Percentiles rank a stretch among this genome's conserved stretches.
These are phyloP conservation scores for Eubucco bourcierii DNA, from an alignment of 2,113 vertebrate genomes.

Conservation along the genomic window DNA sequence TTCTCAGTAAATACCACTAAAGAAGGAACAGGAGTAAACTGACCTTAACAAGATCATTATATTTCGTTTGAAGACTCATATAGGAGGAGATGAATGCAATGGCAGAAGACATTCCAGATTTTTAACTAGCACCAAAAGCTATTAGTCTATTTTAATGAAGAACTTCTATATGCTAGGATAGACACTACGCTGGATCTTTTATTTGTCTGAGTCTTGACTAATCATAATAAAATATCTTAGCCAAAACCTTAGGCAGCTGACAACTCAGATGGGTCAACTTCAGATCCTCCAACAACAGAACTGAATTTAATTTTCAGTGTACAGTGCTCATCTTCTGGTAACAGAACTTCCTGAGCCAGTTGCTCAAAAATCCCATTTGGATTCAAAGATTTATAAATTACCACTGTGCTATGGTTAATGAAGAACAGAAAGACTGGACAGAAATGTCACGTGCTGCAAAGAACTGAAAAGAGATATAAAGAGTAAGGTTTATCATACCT, in stretches of 20 bases:
- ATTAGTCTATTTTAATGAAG: background rate
- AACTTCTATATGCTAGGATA: background rate
- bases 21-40: background rate
- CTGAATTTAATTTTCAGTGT: background rate
- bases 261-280: background rate
- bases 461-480: background rate
- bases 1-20: background rate
- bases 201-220: background rate
- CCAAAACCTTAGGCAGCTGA: background rate
- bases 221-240: background rate
- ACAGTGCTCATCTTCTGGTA: background rate
- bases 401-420: background rate
- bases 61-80: background rate
- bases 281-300: background rate
- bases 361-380: slow-evolving; percentile 5
- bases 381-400: slow-evolving; percentile 14
- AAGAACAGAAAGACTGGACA: background rate
- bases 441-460: background rate
- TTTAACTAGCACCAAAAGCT: background rate
- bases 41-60: background rate
- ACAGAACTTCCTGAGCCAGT: background rate
- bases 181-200: background rate
- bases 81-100: background rate
- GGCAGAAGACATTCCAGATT: background rate
- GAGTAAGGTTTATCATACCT: background rate